Base-by-base conservation (phyloP, 2,888 invertebrate species). In the Papilio demoleus region DNA sequence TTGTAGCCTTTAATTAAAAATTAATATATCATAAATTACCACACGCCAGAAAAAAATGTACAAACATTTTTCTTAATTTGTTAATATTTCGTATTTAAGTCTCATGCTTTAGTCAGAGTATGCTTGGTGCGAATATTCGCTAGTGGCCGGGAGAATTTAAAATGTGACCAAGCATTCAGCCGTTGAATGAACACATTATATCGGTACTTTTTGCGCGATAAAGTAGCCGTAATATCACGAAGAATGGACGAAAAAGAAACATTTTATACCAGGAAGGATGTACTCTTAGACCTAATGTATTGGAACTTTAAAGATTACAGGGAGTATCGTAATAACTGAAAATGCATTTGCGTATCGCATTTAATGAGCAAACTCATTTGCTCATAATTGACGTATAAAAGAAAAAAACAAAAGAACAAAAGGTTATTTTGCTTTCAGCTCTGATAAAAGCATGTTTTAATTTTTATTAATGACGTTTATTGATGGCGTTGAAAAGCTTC, bases 391-490 rank as follows among this genome's bases (percentile, higher is more conserved):
- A 27, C 27, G 53, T 53, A 53, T 53, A 53, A 50, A 50, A 50
- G 6, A 3, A 53, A 53, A 53, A 31, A n/a, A 50, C 22, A 34
- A 31, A n/a, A 31, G 6, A n/a, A 58, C 34, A 11, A 19, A 60
- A 40, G 17, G 24, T 22, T 4, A 36, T 27, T 36, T 36, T 36
- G n/a, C 50, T 63, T 63, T 63, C 22, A 63, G n/a, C 34, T 34
- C 14, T 34, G 63, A 50, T 63, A 64, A 65, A 65, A 56, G 56
- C 56, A 19, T 17, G 11, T 17, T 14, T 11, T 56, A 27, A 40
- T 56, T 40, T 56, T 40, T 67, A 50, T 60, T 60, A 50, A 67
- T 50, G 66, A 67, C 60, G 60, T 60, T 60, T 60, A 60, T 67
- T 60, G 66, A 60, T 60, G 66, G 47, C 66, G 36, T 36, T 27